phyloP scores from a whole-genome alignment of 2,888 invertebrate genomes.

The Caenorhabditis sp. region DNA sequence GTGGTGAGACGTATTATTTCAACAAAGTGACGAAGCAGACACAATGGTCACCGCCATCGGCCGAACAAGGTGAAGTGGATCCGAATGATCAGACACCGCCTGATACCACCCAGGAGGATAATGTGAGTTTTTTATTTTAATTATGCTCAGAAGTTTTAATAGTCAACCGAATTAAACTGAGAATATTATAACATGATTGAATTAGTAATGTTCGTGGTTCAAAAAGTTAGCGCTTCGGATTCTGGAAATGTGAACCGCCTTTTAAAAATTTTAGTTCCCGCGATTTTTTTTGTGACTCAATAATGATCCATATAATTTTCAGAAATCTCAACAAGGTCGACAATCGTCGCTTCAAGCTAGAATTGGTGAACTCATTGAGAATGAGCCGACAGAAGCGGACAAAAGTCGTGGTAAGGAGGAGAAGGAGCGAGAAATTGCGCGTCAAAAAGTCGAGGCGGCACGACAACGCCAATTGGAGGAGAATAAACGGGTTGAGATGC shows the following conservation, averaged over 20 bases:
- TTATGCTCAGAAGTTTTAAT: not conserved
- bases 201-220: no score
- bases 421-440: conserved; percentile 5
- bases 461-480: conserved; percentile 1
- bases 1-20: conserved; percentile 90
- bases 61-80: conserved; percentile 32
- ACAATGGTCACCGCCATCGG: conserved; percentile 33
- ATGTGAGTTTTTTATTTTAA: not conserved
- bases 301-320: not conserved
- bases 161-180: not conserved
- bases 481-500: not conserved
- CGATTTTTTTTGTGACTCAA: not conserved
- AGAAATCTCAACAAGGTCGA: not conserved
- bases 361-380: not conserved
- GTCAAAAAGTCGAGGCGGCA: not conserved
- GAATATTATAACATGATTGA: no score
- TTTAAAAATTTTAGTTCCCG: no score
- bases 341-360: conserved; percentile 1
- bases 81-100: conserved; percentile 21
- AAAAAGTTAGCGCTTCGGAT: no score
- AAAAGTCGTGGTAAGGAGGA: not conserved
- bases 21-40: conserved; percentile 41
- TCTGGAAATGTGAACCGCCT: no score
- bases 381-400: not conserved
- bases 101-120: conserved; percentile 15